Evolutionary conservation across 30 jellyfish, hydroid and myxozoan species (phyloP).

Genomic region (Turritopsis dohrnii): DNA sequence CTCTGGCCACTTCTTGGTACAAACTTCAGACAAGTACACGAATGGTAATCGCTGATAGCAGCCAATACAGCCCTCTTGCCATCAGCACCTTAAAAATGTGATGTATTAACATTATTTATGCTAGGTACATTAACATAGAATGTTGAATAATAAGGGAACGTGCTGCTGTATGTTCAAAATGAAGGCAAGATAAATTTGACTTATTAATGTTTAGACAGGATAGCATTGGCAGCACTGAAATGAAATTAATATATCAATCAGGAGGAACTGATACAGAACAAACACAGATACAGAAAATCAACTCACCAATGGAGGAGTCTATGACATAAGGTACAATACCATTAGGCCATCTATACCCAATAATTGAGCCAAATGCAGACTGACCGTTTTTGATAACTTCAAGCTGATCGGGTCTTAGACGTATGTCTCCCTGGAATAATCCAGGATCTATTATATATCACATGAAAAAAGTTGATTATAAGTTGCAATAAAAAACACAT

Average conservation of each 20-base stretch:
- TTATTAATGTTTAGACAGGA: too few species aligned
- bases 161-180: too few species aligned
- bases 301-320: background rate
- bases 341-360: slow-evolving; percentile 12
- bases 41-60: background rate
- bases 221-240: too few species aligned
- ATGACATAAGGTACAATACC: slow-evolving; percentile 17
- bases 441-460: background rate
- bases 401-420: slow-evolving; percentile 5
- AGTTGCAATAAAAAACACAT: background rate
- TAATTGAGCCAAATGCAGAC: slow-evolving; percentile 6
- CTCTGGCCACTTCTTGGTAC: background rate
- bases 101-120: background rate
- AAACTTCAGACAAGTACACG: background rate
- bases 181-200: too few species aligned
- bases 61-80: background rate
- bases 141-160: too few species aligned
- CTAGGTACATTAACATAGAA: too few species aligned
- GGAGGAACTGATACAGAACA: too few species aligned
- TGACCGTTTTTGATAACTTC: slow-evolving; percentile 8
- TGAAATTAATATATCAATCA: too few species aligned
- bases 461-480: background rate
- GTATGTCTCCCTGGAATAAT: slow-evolving; percentile 17
- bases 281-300: background rate
- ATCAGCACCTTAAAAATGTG: background rate